Conservation (phyloP, 2,113 vertebrate species). For the Noturus placidus region DNA sequence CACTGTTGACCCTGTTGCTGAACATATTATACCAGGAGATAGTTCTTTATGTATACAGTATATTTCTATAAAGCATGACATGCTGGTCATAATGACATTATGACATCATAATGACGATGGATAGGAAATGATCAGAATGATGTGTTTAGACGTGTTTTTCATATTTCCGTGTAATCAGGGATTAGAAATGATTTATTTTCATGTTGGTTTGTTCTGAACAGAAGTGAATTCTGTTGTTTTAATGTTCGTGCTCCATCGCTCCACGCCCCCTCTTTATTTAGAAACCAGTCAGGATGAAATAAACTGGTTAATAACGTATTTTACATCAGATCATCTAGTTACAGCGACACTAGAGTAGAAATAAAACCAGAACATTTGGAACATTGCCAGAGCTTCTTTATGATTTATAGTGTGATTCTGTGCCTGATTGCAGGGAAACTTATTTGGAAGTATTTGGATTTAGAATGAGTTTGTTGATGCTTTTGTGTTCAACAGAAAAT, state of each 20-base stretch:
- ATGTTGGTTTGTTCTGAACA: not conserved
- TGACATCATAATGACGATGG: not conserved
- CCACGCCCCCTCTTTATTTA: not conserved
- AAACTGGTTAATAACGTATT: not conserved
- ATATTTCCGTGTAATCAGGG: not conserved
- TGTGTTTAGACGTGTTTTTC: no score
- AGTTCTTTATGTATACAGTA: no score
- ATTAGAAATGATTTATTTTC: not conserved
- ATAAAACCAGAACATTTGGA: not conserved
- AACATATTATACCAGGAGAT: no score
- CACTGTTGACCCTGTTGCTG: no score
- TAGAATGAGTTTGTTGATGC: not conserved
- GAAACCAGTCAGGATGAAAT: not conserved
- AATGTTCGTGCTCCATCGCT: not conserved
- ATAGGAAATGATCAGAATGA: not conserved
- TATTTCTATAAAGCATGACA: not conserved
- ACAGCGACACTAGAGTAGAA: not conserved
- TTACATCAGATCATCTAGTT: not conserved
- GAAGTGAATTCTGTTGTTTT: not conserved
- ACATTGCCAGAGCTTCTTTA: not conserved
- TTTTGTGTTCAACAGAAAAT: not conserved
- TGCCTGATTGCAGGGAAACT: not conserved
- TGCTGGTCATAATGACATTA: no score
- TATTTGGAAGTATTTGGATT: not conserved
- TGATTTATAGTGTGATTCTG: no score